Base-by-base conservation (phyloP, 2,888 invertebrate genomes). In the Neelides folsomi region DNA sequence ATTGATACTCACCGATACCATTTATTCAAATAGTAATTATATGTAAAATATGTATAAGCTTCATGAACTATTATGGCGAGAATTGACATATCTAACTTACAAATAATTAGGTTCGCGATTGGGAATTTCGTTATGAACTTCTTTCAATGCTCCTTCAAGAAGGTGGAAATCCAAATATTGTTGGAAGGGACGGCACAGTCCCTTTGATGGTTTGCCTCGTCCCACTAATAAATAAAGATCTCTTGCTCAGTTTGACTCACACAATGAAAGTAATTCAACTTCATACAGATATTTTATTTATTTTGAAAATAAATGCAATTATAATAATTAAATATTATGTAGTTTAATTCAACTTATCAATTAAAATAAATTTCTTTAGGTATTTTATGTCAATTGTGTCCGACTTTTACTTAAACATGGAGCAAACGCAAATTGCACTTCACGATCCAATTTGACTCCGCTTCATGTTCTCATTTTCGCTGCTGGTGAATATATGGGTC, bases 131-230 rank as follows among this genome's bases (percentile, higher is more conserved):
- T 60, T 77, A 77, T 65, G 77, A 79, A 68, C 68, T 79, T 62
- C 68, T 79, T 53, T 62, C 61, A 62, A 78, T 78, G 77, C 67
- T 79, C 52, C 68, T 78, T 13, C 72, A 75, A 54, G 75, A 77
- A 65, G 77, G 80, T 68, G 76, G 81, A 71, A 66, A 76, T 70
- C 81, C 81, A 16, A 81, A 81, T 67, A 76, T 80, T 68, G 81
- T 81, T 16, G 82, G 81, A 5, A 71, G 81, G 18, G 82, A 82
- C 69, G 82, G 82, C 16, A 80, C 79, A 38, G 80, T 80, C 47
- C 82, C 84, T 10, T 76, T 84, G 52, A 81, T 83, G 78, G 80
- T 83, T 27, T 78, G 83, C 65, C 71, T 84, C 52, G 82, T 83
- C 51, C 82, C 82, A 42, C 71, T 83, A 35, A 80, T 83, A 52